Conservation (phyloP, 2,113 vertebrate genomes). For the Sigmodon hispidus region DNA sequence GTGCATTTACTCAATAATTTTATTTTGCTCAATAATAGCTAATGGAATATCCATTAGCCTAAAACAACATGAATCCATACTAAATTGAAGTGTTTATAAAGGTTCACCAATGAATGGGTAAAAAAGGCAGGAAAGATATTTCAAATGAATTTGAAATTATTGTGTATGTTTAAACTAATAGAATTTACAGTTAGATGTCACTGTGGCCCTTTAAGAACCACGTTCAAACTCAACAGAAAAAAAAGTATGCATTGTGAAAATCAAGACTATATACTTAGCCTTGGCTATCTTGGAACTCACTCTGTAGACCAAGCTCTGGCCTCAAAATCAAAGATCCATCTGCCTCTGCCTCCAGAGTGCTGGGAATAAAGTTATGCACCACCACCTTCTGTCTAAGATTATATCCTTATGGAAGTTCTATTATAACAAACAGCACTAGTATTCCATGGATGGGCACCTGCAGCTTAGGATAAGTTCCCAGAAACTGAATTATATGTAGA, state of each 20-base stretch:
- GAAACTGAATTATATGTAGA: background rate
- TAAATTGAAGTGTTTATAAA: slow-evolving; percentile 18
- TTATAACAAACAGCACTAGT: background rate
- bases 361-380: background rate
- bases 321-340: background rate
- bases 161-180: background rate
- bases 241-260: background rate
- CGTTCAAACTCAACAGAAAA: slow-evolving; percentile 42
- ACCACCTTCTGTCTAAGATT: background rate
- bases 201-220: background rate
- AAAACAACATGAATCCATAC: slow-evolving; percentile 29
- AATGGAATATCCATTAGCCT: slow-evolving; percentile 14
- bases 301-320: background rate
- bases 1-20: slow-evolving; percentile 17
- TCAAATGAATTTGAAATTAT: slow-evolving; percentile 44
- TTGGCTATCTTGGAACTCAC: background rate
- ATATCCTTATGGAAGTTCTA: background rate
- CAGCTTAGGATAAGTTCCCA: background rate
- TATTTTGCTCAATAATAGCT: slow-evolving; percentile 48
- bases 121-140: slow-evolving; percentile 15
- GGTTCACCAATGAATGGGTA: background rate
- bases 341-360: background rate
- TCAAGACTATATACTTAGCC: background rate
- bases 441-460: background rate
- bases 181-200: slow-evolving; percentile 26